Evolutionary conservation across 1,140 invertebrate species (phyloP), one percentile per base, ranked within the genome.

Genomic region (Dinoponera quadriceps): DNA sequence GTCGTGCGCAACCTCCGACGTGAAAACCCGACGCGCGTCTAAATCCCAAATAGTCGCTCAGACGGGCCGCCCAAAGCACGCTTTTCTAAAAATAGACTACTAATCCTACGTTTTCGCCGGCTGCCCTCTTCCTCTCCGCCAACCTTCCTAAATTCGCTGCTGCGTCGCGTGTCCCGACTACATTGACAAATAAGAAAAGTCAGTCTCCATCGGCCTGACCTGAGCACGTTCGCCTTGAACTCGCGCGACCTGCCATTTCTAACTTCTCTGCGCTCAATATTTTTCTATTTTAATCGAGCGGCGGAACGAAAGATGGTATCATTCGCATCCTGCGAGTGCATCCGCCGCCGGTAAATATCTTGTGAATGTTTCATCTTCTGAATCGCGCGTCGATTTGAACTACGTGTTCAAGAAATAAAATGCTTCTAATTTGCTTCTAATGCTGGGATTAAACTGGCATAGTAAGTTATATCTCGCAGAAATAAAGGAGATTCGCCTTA

Each of bases 141-240:
- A 33, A 33, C 5, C 29, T 44, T 9, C 38, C 62, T 66, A 77
- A 66, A 66, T 49, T 77, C 20, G 60, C 48, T 66, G 54, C 44
- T 48, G 38, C 38, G 62, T 77, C 74, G 60, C 74, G 62, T 77
- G 74, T 77, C 62, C 62, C 44, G 16, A 27, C 44, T 77, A 77
- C 74, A 77, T 66, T 66, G 74, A 77, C 60, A 77, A 54, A 25
- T 49, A 65, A 77, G 60, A 77, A 77, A 77, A 66, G 63, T 66
- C 16, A 66, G 29, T 77, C 49, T 38, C 13, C 18, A 75, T 63
- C 18, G 57, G 38, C 16, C 55, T 29, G 18, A 75, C 25, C 27
- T 14, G 20, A 77, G 48, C 54, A 49, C 20, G 29, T 38, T 77
- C 38, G 44, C 74, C 74, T 66, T 77, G 74, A 66, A 77, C 62